phyloP scores from a whole-genome alignment of 2,888 invertebrate genomes.

The Lycophotia porphyrea region DNA sequence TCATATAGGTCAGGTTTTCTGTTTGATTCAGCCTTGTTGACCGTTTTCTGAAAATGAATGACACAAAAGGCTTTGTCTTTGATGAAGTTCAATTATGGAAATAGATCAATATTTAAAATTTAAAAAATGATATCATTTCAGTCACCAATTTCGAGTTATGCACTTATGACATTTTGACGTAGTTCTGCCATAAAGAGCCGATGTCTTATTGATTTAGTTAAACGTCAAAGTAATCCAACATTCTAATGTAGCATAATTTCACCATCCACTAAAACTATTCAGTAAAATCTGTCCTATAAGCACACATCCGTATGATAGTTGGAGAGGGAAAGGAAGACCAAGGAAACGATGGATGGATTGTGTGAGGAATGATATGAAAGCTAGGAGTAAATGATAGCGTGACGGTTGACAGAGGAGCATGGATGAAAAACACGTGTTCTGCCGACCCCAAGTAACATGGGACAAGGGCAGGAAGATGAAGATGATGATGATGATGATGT shows the following conservation, averaged over 20 bases:
- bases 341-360: too few species aligned
- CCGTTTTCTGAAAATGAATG: constrained; percentile 36
- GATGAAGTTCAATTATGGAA: constrained; percentile 37
- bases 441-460: too few species aligned
- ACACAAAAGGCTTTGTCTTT: constrained; percentile 48
- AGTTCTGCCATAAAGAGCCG: not conserved
- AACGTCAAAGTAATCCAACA: not conserved
- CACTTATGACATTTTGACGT: not conserved
- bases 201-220: not conserved
- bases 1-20: constrained; percentile 19
- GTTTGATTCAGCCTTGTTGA: constrained; percentile 36
- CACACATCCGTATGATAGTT: too few species aligned
- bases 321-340: too few species aligned
- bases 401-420: too few species aligned
- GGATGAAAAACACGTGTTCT: too few species aligned
- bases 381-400: too few species aligned
- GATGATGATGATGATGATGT: too few species aligned
- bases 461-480: too few species aligned
- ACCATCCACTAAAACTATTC: not conserved
- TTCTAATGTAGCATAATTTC: not conserved
- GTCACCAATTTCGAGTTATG: not conserved
- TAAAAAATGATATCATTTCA: constrained; percentile 24
- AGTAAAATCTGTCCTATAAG: not conserved
- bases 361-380: too few species aligned
- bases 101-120: constrained; percentile 20